These are phyloP conservation scores for Himalopsyche anomala DNA, from an alignment of 2,888 invertebrate genomes.

Conservation along the genomic window DNA sequence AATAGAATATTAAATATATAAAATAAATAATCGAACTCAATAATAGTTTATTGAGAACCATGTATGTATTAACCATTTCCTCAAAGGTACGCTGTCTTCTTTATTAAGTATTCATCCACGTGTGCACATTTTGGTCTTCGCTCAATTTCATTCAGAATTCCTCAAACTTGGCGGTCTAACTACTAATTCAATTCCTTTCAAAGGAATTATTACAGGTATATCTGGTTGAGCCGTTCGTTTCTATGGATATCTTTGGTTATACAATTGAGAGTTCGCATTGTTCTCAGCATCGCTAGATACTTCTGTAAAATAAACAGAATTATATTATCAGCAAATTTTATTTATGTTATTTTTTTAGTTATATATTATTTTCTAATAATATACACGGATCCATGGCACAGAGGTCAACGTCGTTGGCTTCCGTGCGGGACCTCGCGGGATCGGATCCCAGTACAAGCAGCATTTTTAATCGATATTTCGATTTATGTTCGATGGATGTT, in stretches of 20 bases:
- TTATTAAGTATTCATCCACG: conserved; percentile 47
- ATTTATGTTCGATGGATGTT: no score
- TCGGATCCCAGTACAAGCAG: no score
- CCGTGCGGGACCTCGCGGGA: no score
- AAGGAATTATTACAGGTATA: not conserved
- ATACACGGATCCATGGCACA: no score
- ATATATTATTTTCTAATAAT: no score
- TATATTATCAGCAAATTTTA: no score
- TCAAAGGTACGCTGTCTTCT: conserved; percentile 36
- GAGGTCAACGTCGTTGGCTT: no score
- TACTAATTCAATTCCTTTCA: conserved; percentile 46
- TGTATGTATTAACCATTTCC: not conserved
- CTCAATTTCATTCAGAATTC: conserved; percentile 51
- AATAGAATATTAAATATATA: no score
- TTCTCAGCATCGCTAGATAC: not conserved
- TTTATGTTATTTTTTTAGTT: no score
- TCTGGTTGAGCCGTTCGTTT: not conserved
- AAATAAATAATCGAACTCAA: no score
- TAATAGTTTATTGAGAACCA: not conserved
- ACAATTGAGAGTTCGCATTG: not conserved
- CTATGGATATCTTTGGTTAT: not conserved
- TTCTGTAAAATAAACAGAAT: no score
- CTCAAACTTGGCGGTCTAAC: conserved; percentile 34
- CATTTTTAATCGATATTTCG: no score
- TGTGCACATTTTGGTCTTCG: conserved; percentile 47